Evolutionary conservation across 2,888 invertebrate genomes (phyloP), one percentile per base, ranked within the genome.

Genomic region (Brassicogethes aeneus): DNA sequence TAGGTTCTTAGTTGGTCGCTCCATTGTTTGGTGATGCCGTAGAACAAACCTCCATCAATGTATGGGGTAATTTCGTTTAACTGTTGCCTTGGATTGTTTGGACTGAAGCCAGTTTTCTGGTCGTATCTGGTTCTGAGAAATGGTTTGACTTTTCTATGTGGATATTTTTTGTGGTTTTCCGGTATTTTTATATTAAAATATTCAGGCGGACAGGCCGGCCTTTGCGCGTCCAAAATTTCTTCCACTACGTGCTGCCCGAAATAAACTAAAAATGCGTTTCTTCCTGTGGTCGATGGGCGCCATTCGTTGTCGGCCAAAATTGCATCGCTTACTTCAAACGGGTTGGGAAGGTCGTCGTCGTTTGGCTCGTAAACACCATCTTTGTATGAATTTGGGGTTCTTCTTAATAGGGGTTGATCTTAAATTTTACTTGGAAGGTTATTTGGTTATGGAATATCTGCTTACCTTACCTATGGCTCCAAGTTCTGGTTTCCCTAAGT

Each of bases 181-280:
- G 75, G 74, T 35, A 79, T 71, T 2, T 60, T 48, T 35, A 79
- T 71, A 51, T 77, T 77, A 51, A 76, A 72, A 54, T 77, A 78
- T 58, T 77, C 76, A 0, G 75, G 73, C 5, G 76, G 77, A 62
- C 77, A 78, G 10, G 74, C 74, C n/a, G 75, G 67, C 50, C 73
- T 61, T 56, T 77, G 75, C 1, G 76, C 72, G 61, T 79, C 77
- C 33, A 79, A 55, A 42, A 79, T 72, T 64, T 79, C 79, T 53
- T 78, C 76, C 8, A 77, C 76, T 1, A 78, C 71, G 61, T 78
- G 77, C 58, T 78, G 77, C 33, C 76, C 78, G 55, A 78, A 79
- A 57, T 72, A 79, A 2, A 77, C 75, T 14, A 77, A 62, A 15
- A 79, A 62, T 1, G 75, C 76, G 43, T 72, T 77, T 56, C 71